A percentile compares a stretch with the other conserved stretches of the same genome.
phyloP scores from a whole-genome alignment of 1,140 invertebrate genomes.

The Temnothorax curvispinosus region DNA sequence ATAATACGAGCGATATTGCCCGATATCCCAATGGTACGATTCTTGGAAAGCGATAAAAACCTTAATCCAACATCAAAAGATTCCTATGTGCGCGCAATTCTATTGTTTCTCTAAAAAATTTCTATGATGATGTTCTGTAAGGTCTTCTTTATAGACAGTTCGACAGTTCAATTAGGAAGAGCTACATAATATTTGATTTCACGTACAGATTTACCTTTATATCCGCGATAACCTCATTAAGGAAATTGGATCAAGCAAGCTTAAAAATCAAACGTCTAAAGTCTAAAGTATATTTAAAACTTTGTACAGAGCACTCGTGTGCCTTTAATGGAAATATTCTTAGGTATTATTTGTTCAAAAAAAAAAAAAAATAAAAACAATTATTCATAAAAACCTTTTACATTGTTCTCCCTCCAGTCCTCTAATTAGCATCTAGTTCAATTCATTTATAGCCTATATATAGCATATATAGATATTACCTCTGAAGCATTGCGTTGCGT shows the following conservation, averaged over 20 bases:
- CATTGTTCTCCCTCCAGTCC: constrained; percentile 6
- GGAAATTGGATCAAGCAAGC: constrained; percentile 38
- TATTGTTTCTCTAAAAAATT: constrained; percentile 4
- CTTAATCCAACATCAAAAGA: constrained; percentile 40
- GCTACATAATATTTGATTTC: constrained; percentile 46
- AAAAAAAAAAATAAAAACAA: constrained; percentile 56
- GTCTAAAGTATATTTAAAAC: background rate
- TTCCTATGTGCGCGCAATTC: constrained; percentile 1
- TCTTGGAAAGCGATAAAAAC: background rate
- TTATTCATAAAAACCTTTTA: constrained; percentile 14
- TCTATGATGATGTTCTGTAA: background rate
- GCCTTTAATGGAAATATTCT: background rate
- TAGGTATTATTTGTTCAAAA: constrained; percentile 40
- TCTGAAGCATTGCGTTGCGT: background rate
- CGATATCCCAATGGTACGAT: background rate
- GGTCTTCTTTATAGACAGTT: background rate
- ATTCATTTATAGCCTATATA: background rate
- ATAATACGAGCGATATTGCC: background rate
- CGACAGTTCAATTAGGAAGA: background rate
- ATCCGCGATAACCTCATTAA: constrained; percentile 23
- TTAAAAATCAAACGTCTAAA: background rate
- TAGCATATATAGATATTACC: background rate
- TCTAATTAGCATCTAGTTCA: background rate
- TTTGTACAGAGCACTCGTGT: constrained; percentile 8
- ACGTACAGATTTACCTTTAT: constrained; percentile 45